Evolutionary conservation across 2,113 vertebrate genomes (phyloP).

Genomic region (Cyprinodon brontotheroides): DNA sequence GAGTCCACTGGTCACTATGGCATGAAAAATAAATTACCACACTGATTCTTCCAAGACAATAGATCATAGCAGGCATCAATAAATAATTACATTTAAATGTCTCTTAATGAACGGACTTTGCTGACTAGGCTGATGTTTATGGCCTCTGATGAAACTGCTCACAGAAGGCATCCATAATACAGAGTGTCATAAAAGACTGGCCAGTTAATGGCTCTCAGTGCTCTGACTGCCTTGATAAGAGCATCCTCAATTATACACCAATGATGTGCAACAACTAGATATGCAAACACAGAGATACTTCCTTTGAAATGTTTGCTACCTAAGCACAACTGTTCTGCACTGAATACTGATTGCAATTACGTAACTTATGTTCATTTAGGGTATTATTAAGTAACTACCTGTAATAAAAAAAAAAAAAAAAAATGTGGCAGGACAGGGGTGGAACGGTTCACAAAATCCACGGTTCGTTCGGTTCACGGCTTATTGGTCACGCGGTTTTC

Average conservation of each 20-base stretch:
- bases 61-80: constrained; percentile 83
- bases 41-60: constrained; percentile 64
- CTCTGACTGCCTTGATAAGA: constrained; percentile 70
- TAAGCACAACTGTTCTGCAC: constrained; percentile 45
- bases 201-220: constrained; percentile 74
- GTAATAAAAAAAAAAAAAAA: not conserved
- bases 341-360: constrained; percentile 46
- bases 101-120: constrained; percentile 82
- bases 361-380: constrained; percentile 23
- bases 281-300: constrained; percentile 65
- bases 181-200: constrained; percentile 74
- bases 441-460: too few relatives aligned
- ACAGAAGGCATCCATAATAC: constrained; percentile 78
- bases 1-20: constrained; percentile 43
- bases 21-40: constrained; percentile 65
- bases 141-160: constrained; percentile 75
- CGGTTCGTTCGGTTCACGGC: too few relatives aligned
- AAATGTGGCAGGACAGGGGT: not conserved
- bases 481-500: too few relatives aligned
- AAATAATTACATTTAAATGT: constrained; percentile 85
- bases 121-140: constrained; percentile 78
- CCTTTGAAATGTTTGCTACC: constrained; percentile 53
- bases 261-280: constrained; percentile 66
- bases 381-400: not conserved
- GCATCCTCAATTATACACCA: constrained; percentile 69